Evolutionary conservation across 2,113 vertebrate species (phyloP), one percentile per base, ranked within the genome.

Genomic region (Shinisaurus crocodilurus): DNA sequence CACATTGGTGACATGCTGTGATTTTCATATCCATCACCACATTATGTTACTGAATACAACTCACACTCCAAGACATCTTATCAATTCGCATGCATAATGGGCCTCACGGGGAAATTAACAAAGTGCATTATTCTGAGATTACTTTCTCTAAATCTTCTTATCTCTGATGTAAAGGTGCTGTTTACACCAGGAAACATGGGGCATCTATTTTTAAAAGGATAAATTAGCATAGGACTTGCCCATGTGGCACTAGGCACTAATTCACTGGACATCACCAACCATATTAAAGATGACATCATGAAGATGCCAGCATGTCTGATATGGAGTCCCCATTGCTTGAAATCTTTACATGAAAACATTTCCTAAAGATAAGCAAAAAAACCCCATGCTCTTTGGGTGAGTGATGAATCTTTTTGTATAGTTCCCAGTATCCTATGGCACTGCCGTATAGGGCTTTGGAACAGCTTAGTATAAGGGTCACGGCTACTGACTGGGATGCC

Each of bases 41-140:
- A n/a, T 91, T 69, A 43, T 29, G 1, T 45, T 12, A 74, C 37
- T 8, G 5, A 82, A 12, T 75, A 45, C 80, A 45, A 82, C 2
- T 40, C 45, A 34, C 50, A 84, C 79, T 67, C 43, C 43, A 29
- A 67, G 69, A 27, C 74, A 76, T n/a, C 90, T 88, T 1, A 67
- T 65, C 16, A 15, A 37, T 90, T 88, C 10, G 74, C 82, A n/a
- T 87, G n/a, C 90, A 2, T 60, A 82, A 79, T 45, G n/a, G 70
- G 12, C 18, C 91, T 88, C 43, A 72, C 0, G 89, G 90, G 16
- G 1, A 63, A 82, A 76, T 86, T 82, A 90, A 90, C 32, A 75
- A 87, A 87, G 50, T 3, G 23, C 48, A 72, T 85, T 90, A 57
- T 75, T 91, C 95, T 90, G 9, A 87, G 88, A 75, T 37, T 81